phyloP scores from a whole-genome alignment of 2,888 invertebrate species.

The Philopedon plagiatum region DNA sequence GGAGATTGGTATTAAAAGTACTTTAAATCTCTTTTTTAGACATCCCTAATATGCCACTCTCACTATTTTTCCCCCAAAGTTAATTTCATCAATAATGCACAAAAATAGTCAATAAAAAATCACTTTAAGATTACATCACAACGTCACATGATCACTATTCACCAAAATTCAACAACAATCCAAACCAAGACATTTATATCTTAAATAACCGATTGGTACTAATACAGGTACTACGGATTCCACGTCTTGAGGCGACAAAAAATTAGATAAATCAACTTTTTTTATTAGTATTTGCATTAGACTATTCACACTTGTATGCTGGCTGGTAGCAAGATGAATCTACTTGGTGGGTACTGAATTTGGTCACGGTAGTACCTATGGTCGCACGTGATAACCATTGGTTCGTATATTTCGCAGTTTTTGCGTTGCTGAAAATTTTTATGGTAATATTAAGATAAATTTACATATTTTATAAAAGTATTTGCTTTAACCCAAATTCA shows the following conservation, averaged over 20 bases:
- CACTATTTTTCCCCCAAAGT: not conserved
- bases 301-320: constrained; percentile 27
- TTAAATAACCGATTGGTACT: not conserved
- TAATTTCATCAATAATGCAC: not conserved
- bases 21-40: no score
- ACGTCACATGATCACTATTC: constrained; percentile 8
- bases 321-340: constrained; percentile 29
- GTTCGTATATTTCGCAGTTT: constrained; percentile 39
- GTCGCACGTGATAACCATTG: constrained; percentile 46
- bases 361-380: constrained; percentile 44
- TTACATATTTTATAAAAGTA: not conserved
- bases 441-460: not conserved
- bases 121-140: not conserved
- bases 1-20: no score
- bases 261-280: constrained; percentile 29
- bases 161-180: not conserved
- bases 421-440: constrained; percentile 23
- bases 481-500: not conserved
- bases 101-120: not conserved
- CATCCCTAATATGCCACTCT: not conserved
- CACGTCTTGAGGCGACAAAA: not conserved
- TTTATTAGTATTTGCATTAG: constrained; percentile 24
- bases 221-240: not conserved
- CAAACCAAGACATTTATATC: not conserved
- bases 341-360: constrained; percentile 44